These are phyloP conservation scores for Chloroclysta siterata DNA, from an alignment of 2,888 invertebrate species.

Conservation along the genomic window DNA sequence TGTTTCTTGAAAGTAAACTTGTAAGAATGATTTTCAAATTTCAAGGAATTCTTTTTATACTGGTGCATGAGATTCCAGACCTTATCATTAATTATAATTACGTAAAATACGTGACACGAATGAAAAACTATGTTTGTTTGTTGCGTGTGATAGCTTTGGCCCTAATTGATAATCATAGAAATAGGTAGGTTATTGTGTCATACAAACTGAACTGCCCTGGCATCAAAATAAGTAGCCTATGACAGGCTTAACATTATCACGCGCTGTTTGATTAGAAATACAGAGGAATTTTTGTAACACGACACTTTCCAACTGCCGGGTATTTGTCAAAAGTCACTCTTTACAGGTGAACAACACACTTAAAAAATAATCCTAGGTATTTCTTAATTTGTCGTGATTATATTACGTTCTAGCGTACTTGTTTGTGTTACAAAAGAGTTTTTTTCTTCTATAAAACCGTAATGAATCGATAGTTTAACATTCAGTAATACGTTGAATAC, in stretches of 20 bases:
- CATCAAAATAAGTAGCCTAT: background rate
- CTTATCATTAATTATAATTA: conserved; percentile 8
- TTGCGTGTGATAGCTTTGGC: background rate
- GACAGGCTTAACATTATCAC: background rate
- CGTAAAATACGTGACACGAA: conserved; percentile 18
- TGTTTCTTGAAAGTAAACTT: conserved; percentile 22
- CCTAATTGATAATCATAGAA: background rate
- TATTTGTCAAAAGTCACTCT: background rate
- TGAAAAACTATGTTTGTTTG: conserved; percentile 7
- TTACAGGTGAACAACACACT: background rate
- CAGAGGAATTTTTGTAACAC: background rate
- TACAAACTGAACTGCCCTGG: background rate
- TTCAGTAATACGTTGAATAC: conserved; percentile 21
- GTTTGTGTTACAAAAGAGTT: conserved; percentile 6
- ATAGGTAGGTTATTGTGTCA: conserved; percentile 13
- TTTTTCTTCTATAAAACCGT: conserved; percentile 23
- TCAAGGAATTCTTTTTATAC: conserved; percentile 9
- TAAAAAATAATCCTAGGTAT: background rate
- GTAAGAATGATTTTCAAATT: conserved; percentile 11
- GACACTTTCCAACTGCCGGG: background rate
- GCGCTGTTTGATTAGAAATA: too few relatives aligned
- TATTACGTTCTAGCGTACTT: background rate
- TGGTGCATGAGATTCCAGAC: background rate
- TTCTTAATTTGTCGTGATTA: conserved; percentile 6
- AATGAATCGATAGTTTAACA: background rate